Evolutionary conservation across 1,140 invertebrate genomes (phyloP).

Genomic region (Apocrypta bakeri): DNA sequence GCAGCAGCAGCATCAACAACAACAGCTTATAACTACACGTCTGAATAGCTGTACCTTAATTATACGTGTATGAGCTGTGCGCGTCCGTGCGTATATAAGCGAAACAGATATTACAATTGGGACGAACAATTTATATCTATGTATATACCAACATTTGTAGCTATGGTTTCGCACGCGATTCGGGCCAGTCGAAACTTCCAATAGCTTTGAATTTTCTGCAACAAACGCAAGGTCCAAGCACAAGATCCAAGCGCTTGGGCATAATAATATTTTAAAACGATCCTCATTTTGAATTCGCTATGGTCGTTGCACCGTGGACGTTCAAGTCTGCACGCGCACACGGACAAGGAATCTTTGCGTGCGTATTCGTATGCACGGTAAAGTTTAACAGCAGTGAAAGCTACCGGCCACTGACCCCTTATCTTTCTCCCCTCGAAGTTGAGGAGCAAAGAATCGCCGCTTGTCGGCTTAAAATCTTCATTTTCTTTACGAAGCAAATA

Average conservation of each 20-base stretch:
- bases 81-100: no score
- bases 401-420: constrained; percentile 30
- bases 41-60: no score
- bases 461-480: constrained; percentile 19
- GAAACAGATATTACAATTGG: no score
- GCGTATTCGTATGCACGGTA: background rate
- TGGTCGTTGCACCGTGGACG: background rate
- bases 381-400: constrained; percentile 11
- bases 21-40: no score
- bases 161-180: no score
- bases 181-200: no score
- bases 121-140: no score
- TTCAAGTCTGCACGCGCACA: background rate
- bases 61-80: no score
- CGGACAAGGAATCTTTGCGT: background rate
- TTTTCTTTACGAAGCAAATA: constrained; percentile 34
- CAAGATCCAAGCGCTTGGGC: no score
- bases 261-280: background rate
- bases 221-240: background rate
- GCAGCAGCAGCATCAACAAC: background rate
- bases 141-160: no score
- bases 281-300: background rate
- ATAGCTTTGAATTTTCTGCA: background rate
- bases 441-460: background rate
- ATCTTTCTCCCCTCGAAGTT: background rate